A percentile compares a stretch with the other conserved stretches of the same genome.
Conservation (phyloP, 1,140 invertebrate genomes). For the Procambarus clarkii region DNA sequence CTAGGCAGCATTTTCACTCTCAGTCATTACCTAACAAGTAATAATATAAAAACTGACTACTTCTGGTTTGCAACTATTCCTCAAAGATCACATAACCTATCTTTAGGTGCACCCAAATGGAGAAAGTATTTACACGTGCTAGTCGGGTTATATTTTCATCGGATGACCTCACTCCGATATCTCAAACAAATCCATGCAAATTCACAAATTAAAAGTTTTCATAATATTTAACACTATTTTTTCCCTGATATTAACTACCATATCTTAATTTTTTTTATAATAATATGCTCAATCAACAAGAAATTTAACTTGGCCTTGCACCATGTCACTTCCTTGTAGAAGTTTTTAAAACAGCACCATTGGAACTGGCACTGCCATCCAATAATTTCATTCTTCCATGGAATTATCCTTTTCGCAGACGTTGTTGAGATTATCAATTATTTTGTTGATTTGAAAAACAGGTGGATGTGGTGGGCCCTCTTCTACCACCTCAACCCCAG, state of each 20-base stretch:
- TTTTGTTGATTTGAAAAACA: conserved; percentile 80
- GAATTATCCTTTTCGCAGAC: conserved; percentile 42
- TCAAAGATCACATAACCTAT: neutral
- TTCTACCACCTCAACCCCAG: neutral
- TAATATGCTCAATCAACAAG: neutral
- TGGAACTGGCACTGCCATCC: neutral
- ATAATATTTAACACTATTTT: neutral
- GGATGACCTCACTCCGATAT: neutral
- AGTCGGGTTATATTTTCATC: neutral
- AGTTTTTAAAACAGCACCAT: neutral
- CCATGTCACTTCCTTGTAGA: neutral
- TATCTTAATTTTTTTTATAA: neutral
- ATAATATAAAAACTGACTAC: too few species aligned
- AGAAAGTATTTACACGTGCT: neutral
- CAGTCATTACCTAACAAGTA: neutral
- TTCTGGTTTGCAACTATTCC: neutral
- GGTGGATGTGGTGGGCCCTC: conserved; percentile 89
- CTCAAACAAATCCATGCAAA: neutral
- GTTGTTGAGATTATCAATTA: conserved; percentile 39
- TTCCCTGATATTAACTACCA: neutral
- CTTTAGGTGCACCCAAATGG: neutral
- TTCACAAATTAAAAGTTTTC: neutral
- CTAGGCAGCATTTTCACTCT: neutral
- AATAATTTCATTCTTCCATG: conserved; percentile 40
- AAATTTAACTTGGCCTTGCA: neutral